Conservation (phyloP, 1,140 invertebrate genomes). For the Leptestheria dahalacensis region DNA sequence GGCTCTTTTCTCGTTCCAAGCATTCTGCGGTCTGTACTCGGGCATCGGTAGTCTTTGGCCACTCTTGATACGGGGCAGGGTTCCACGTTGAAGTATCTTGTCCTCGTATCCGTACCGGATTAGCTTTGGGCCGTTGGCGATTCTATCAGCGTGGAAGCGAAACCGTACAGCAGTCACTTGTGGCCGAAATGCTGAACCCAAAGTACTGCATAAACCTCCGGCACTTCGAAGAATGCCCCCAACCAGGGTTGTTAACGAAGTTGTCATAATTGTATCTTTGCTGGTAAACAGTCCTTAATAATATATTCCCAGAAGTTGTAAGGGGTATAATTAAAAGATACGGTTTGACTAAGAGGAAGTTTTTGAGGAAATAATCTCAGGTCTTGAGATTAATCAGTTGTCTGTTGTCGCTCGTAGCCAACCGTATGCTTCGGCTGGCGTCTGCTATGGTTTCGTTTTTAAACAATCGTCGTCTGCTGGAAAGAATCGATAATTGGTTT, state of each 20-base stretch:
- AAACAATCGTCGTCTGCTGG: too few species aligned
- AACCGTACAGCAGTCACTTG: slow-evolving; percentile 34
- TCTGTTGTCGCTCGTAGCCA: too few species aligned
- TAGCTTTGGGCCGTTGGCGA: slow-evolving; percentile 39
- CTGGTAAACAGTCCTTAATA: too few species aligned
- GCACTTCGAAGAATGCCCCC: neutral
- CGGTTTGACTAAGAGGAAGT: too few species aligned
- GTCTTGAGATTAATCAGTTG: too few species aligned
- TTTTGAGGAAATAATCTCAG: too few species aligned
- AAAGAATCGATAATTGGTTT: too few species aligned
- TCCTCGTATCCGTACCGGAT: slow-evolving; percentile 55
- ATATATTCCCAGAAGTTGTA: too few species aligned
- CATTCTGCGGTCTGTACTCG: slow-evolving; percentile 49
- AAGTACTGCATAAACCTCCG: neutral
- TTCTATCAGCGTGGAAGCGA: slow-evolving; percentile 50
- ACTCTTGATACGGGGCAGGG: slow-evolving; percentile 41
- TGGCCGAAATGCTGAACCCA: slow-evolving; percentile 20
- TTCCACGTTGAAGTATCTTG: slow-evolving; percentile 42
- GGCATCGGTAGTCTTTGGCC: slow-evolving; percentile 42
- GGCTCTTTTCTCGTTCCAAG: slow-evolving; percentile 57
- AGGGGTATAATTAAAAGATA: too few species aligned
- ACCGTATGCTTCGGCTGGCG: too few species aligned
- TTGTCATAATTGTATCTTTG: neutral
- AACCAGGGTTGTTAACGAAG: neutral
- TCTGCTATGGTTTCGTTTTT: too few species aligned